phyloP scores from a whole-genome alignment of 2,113 vertebrate species.

The Rhinoderma darwinii region DNA sequence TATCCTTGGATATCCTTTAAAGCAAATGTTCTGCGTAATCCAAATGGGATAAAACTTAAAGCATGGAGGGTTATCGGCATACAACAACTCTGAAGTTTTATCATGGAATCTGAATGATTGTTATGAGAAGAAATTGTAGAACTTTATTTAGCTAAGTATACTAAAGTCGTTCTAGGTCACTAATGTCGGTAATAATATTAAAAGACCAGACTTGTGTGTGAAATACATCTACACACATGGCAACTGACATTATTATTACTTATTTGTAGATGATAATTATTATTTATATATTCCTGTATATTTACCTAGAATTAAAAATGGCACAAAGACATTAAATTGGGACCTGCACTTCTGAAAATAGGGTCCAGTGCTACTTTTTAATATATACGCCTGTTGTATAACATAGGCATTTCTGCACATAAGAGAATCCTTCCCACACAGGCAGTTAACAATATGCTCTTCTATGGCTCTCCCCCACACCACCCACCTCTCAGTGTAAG shows the following conservation, averaged over 20 bases:
- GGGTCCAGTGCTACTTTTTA: too few relatives aligned
- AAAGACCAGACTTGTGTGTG: neutral
- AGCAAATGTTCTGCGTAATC: conserved; percentile 46
- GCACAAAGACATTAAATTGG: too few relatives aligned
- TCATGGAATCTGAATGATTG: conserved; percentile 16
- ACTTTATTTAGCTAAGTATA: conserved; percentile 1
- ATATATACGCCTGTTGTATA: too few relatives aligned
- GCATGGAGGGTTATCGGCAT: conserved; percentile 6
- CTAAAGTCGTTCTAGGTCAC: neutral
- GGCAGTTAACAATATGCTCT: too few relatives aligned
- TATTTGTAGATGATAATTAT: too few relatives aligned
- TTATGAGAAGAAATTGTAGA: neutral
- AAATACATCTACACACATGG: too few relatives aligned
- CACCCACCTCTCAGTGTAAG: too few relatives aligned
- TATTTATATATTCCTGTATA: too few relatives aligned
- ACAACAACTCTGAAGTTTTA: neutral
- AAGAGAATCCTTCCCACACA: neutral
- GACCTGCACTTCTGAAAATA: too few relatives aligned
- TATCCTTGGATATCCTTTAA: conserved; percentile 43
- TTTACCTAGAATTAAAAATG: too few relatives aligned
- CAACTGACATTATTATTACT: neutral
- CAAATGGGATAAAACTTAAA: conserved; percentile 17
- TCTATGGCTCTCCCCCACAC: too few relatives aligned
- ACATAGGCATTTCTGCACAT: neutral
- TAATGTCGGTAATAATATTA: neutral